These are phyloP conservation scores for Ophion slaviceki DNA, from an alignment of 2,888 invertebrate genomes.

Conservation along the genomic window DNA sequence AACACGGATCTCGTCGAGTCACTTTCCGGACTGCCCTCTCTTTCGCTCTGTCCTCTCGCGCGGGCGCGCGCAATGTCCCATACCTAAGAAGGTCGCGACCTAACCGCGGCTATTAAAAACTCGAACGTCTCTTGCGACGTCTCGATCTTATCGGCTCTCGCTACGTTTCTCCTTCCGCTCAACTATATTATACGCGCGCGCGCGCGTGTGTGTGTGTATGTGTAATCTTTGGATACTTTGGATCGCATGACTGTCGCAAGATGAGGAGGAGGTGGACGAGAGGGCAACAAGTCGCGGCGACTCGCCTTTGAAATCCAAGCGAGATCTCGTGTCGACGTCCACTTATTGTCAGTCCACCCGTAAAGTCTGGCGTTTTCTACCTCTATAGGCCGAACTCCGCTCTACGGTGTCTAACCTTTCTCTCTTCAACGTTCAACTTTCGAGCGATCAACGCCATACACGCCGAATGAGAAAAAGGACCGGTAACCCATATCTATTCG, in stretches of 20 bases:
- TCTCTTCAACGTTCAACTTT: slow-evolving; percentile 15
- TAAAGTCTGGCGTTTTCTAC: slow-evolving; percentile 61
- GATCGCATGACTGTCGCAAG: slow-evolving; percentile 48
- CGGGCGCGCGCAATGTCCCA: slow-evolving; percentile 10
- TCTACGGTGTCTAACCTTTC: slow-evolving; percentile 5
- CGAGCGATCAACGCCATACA: slow-evolving; percentile 42
- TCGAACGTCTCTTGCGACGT: slow-evolving; percentile 68
- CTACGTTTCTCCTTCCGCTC: slow-evolving; percentile 52
- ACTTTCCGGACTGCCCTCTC: slow-evolving; percentile 23
- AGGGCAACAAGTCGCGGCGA: slow-evolving; percentile 58
- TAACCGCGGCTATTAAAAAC: slow-evolving; percentile 71
- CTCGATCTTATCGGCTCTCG: slow-evolving; percentile 64
- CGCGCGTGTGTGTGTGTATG: slow-evolving; percentile 1
- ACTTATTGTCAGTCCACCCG: slow-evolving; percentile 66
- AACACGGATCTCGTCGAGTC: slow-evolving; percentile 53
- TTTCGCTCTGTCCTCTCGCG: slow-evolving; percentile 7
- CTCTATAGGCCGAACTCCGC: slow-evolving; percentile 28
- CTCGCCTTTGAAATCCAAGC: slow-evolving; percentile 65
- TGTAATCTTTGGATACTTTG: slow-evolving; percentile 25
- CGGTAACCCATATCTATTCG: background rate
- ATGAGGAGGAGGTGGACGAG: slow-evolving; percentile 1
- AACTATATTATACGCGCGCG: slow-evolving; percentile 5
- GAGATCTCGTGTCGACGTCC: slow-evolving; percentile 66
- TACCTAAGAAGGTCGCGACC: slow-evolving; percentile 64
- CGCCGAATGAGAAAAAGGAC: slow-evolving; percentile 6